Percentiles rank a stretch among this genome's conserved stretches.
These are phyloP conservation scores for Protodeltote pygarga DNA, from an alignment of 2,888 invertebrate species.

Conservation along the genomic window DNA sequence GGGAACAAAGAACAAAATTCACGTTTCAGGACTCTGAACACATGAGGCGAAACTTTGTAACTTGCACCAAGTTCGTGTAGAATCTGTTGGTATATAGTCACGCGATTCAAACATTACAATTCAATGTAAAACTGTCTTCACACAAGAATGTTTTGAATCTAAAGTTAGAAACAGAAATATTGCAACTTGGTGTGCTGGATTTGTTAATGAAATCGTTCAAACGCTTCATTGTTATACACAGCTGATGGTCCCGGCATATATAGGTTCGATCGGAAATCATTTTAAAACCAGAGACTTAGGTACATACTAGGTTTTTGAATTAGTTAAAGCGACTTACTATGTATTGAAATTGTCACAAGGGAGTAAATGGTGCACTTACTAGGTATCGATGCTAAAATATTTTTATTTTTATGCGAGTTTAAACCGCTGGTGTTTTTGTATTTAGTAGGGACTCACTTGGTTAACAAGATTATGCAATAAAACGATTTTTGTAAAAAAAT, in stretches of 20 bases:
- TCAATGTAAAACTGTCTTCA: slow-evolving; percentile 32
- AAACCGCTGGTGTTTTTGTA: neutral
- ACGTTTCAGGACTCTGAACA: slow-evolving; percentile 16
- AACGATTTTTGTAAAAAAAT: too few species aligned
- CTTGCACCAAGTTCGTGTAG: slow-evolving; percentile 28
- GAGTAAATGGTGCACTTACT: slow-evolving; percentile 1
- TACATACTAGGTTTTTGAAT: slow-evolving; percentile 7
- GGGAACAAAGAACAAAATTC: slow-evolving; percentile 22
- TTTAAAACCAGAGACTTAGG: neutral
- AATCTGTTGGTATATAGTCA: slow-evolving; percentile 29
- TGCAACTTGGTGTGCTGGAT: too few species aligned
- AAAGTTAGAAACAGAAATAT: too few species aligned
- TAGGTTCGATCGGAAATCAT: too few species aligned
- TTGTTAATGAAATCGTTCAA: too few species aligned
- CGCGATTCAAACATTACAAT: slow-evolving; percentile 46
- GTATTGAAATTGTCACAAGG: too few species aligned
- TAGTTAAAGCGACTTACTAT: slow-evolving; percentile 2
- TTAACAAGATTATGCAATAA: slow-evolving; percentile 1
- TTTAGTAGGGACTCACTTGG: neutral
- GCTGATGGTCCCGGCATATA: too few species aligned
- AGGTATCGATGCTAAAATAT: slow-evolving; percentile 3
- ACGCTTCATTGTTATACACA: too few species aligned
- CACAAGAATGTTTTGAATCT: slow-evolving; percentile 34
- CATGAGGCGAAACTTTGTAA: slow-evolving; percentile 40
- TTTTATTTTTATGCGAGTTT: neutral